Percentiles rank a stretch among this genome's conserved stretches.
phyloP scores from a whole-genome alignment of 1,140 invertebrate species.

The Trialeurodes vaporariorum region DNA sequence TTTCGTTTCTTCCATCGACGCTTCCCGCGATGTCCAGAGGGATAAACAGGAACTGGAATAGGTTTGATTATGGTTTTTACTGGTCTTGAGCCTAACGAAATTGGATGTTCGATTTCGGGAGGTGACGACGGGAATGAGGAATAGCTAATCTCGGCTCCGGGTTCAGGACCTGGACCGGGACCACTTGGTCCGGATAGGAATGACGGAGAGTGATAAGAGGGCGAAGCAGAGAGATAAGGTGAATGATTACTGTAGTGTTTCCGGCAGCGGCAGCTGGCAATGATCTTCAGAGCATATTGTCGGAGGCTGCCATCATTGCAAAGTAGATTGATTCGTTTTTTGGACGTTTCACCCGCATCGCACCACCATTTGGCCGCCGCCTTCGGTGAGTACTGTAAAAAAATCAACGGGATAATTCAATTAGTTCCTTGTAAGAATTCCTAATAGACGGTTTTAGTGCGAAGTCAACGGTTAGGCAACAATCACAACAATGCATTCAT shows the following conservation, averaged over 20 bases:
- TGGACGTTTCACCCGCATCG: background rate
- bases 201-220: too few species aligned
- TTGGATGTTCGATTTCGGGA: background rate
- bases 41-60: background rate
- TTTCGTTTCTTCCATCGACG: background rate
- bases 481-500: too few species aligned
- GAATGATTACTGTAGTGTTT: background rate
- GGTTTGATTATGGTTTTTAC: background rate
- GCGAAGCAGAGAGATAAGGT: background rate
- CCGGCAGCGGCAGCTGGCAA: background rate
- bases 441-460: too few species aligned
- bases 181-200: too few species aligned
- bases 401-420: too few species aligned
- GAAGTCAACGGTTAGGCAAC: too few species aligned
- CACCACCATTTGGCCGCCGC: background rate
- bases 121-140: too few species aligned
- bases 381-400: background rate
- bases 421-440: too few species aligned
- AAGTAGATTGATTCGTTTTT: background rate
- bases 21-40: background rate
- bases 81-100: too few species aligned
- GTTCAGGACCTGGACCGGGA: background rate
- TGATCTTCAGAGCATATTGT: background rate
- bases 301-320: background rate
- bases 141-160: too few species aligned